Base-by-base conservation (phyloP, 2,797 vertebrate genomes). In the Spondyliosoma cantharus region DNA sequence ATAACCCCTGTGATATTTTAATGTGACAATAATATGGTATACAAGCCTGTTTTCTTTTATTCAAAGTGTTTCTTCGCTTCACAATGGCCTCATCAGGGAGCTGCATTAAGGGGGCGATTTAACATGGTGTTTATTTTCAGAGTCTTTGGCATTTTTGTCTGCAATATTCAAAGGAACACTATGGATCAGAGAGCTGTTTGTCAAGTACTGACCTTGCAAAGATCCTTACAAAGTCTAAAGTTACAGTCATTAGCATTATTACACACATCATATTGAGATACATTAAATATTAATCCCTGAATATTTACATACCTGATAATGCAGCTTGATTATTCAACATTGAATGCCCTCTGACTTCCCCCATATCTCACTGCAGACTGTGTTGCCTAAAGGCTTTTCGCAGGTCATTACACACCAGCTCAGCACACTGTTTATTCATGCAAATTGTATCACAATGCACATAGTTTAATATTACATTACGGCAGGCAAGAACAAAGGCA, bases 281-380 rank as follows among this genome's bases (percentile, higher is more conserved):
- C 29, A 82, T 85, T 46, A 85, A 90, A 89, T 83, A 87, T 90
- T 76, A 80, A 88, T 80, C 15, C 42, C 13, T 12, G 4, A 25
- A 76, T 61, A 87, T 89, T 90, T 89, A 74, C 79, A 91, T 89
- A 82, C 78, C 75, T 85, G 59, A 81, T 80, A 78, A 85, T 83
- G 83, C 61, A 58, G 54, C 71, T 76, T 72, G 69, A 90, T 91
- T 85, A 92, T 89, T 90, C 74, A 85, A 67, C 79, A 81, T 46
- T 14, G 16, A 64, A 54, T 49, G 71, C 64, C 81, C 78, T 74
- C 62, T 71, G 71, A 81, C 79, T 79, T 85, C 48, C 81, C 72
- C n/a, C 69, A n/a, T 54, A 71, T 82, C 75, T 74, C 57, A 27
- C 22, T 0, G 22, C 76, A 65, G 37, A 86, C 80, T 9, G 12